These are phyloP conservation scores for Bergia puertoricense DNA, from an alignment of 92 coral and sea anemone genomes.

Conservation along the genomic window DNA sequence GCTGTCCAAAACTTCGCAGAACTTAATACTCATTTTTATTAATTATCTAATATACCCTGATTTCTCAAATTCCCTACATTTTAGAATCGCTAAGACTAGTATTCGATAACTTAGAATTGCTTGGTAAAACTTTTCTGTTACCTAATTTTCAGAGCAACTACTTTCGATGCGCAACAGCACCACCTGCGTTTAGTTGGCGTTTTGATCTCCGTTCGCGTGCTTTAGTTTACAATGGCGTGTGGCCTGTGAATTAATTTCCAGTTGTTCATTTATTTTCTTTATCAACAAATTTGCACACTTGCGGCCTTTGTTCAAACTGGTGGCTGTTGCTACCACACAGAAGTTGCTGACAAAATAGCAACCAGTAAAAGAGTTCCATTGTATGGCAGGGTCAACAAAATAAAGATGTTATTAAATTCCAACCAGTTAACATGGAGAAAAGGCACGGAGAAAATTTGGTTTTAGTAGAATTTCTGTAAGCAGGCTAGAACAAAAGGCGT, in stretches of 20 bases:
- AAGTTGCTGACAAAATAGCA: conserved; percentile 27
- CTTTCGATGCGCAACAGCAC: not conserved
- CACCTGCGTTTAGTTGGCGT: not conserved
- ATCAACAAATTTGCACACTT: conserved; percentile 18
- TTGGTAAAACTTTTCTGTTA: not conserved
- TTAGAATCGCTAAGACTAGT: not conserved
- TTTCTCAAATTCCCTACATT: too few relatives aligned
- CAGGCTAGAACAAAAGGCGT: conserved; percentile 20
- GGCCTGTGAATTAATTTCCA: conserved; percentile 13
- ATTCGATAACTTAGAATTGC: not conserved
- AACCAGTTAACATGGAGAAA: not conserved
- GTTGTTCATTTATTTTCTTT: conserved; percentile 28
- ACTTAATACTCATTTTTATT: too few relatives aligned
- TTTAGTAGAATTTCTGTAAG: conserved; percentile 9
- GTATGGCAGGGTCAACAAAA: conserved; percentile 12
- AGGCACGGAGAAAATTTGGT: conserved; percentile 16
- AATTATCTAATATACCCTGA: too few relatives aligned
- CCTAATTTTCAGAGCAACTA: not conserved
- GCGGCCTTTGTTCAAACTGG: conserved; percentile 38
- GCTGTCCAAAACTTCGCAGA: not conserved
- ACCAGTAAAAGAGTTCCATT: not conserved
- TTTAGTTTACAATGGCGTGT: conserved; percentile 33
- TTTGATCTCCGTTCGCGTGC: conserved; percentile 9
- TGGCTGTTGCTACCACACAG: conserved; percentile 14
- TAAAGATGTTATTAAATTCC: conserved; percentile 25